Evolutionary conservation across 2,797 vertebrate genomes (phyloP), one percentile per base, ranked within the genome.

Genomic region (Chelidonichthys spinosus): DNA sequence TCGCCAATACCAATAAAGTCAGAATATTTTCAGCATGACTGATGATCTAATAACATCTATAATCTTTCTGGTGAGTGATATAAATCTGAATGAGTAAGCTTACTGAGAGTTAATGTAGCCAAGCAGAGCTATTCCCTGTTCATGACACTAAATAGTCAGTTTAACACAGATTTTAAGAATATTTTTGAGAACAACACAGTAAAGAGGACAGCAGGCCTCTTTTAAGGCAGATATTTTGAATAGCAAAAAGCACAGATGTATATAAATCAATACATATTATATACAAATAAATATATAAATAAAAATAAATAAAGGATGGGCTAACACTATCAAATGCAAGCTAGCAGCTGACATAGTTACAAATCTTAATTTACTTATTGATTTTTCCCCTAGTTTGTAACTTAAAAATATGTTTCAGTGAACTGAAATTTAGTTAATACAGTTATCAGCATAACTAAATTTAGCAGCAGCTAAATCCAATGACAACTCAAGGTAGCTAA

Each of bases 21-120:
- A 40, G 17, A n/a, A 44, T 46, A 49, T 63, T 61, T 50, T 44
- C n/a, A 46, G 5, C 2, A 17, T 10, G 43, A 78, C 14, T 72
- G 32, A 37, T 43, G 58, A n/a, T 52, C 69, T 52, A 10, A 18
- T 52, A 50, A 43, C 15, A 9, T 49, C 10, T 42, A 32, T 50
- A 33, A 75, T 66, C 15, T 46, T n/a, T 36, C 17, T 17, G 33
- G 53, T 17, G 14, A 55, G 14, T 36, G 53, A 55, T 17, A 36
- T 6, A 33, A 15, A 56, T 36, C 7, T 37, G 11, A 14, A 54
- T 14, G 32, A n/a, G 8, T 3, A 37, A 37, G 37, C 9, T 14
- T 25, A 25, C 25, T 25, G 25, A 25, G 17, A 36, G 25, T 53
- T 35, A 54, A 33, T 54, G 49, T 52, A 11, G 11, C n/a, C n/a